These are phyloP conservation scores for Holotrichia oblita DNA, from an alignment of 1,140 invertebrate species.

Conservation along the genomic window DNA sequence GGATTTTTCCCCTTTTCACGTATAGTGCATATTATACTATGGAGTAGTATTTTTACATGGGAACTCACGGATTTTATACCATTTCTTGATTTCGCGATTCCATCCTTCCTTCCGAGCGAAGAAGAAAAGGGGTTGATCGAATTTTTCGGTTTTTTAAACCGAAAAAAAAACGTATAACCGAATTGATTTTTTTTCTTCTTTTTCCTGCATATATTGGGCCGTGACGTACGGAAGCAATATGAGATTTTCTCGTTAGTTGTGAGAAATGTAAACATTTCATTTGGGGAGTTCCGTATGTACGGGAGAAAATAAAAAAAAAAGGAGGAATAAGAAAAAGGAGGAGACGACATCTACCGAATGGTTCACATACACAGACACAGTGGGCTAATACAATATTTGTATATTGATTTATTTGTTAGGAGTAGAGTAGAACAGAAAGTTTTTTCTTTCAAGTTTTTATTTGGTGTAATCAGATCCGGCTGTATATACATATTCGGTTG, in stretches of 20 bases:
- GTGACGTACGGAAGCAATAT: conserved; percentile 12
- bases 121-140: conserved; percentile 9
- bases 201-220: no score
- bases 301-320: background rate
- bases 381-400: conserved; percentile 31
- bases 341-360: no score
- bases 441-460: no score
- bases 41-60: no score
- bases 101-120: no score
- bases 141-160: conserved; percentile 27
- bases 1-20: background rate
- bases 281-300: conserved; percentile 23
- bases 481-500: no score
- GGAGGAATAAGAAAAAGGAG: background rate
- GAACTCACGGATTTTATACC: no score
- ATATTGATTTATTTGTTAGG: conserved; percentile 26
- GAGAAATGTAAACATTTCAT: conserved; percentile 35
- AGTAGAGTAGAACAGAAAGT: background rate
- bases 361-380: no score
- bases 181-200: conserved; percentile 16
- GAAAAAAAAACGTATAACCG: conserved; percentile 29
- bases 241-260: conserved; percentile 24
- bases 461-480: no score
- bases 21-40: no score
- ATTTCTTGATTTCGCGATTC: no score